Conservation (phyloP, 92 coral and sea anemone species). For the Porites divaricata region DNA sequence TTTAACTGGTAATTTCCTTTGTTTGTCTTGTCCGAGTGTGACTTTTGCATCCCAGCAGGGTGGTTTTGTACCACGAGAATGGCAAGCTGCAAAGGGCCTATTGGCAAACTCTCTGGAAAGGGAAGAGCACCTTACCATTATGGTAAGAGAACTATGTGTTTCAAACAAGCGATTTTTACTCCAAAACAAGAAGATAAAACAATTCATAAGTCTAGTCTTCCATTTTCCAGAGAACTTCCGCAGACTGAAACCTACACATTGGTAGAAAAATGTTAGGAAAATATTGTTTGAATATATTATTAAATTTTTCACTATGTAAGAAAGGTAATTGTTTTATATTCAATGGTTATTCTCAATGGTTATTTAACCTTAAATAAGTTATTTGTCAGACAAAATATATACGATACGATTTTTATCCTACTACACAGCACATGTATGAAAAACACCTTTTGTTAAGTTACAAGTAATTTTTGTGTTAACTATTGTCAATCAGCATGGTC, state of each 20-base stretch:
- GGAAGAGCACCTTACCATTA: neutral
- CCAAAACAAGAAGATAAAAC: neutral
- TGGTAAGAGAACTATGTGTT: neutral
- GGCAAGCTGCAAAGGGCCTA: too few species aligned
- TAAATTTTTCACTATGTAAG: conserved; percentile 5
- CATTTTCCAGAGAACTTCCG: neutral
- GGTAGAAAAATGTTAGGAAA: conserved; percentile 18
- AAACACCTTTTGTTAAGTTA: neutral
- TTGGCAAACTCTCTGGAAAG: neutral
- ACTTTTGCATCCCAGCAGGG: too few species aligned
- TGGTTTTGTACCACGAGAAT: too few species aligned
- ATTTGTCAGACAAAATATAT: neutral
- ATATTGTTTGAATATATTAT: conserved; percentile 35
- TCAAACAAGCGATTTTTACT: neutral
- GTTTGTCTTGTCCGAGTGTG: too few species aligned
- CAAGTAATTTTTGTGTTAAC: neutral
- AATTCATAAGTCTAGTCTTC: neutral
- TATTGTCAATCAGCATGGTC: neutral
- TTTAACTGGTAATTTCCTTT: too few species aligned
- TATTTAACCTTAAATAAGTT: conserved; percentile 20
- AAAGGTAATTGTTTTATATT: neutral
- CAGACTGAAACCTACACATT: neutral
- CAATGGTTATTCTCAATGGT: neutral
- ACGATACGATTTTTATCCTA: neutral
- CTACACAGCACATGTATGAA: neutral